Base-by-base conservation (phyloP, 1,140 invertebrate species). In the Aporrectodea caliginosa region DNA sequence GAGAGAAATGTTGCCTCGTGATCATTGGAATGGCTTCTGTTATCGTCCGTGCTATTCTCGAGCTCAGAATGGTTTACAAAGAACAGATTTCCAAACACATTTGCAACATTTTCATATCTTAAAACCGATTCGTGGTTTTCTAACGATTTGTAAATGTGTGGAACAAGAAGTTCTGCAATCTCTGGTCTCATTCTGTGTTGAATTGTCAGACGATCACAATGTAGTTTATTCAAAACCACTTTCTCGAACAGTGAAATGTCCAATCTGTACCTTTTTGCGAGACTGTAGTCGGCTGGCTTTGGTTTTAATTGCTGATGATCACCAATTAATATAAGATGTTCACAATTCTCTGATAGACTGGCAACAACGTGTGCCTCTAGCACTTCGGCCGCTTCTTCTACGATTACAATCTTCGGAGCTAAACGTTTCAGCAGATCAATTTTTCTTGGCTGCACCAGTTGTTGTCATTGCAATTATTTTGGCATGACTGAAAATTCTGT, bases 241-340 rank as follows among this genome's bases (percentile, higher is more conserved):
- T 93, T 90, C 85, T 94, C 93, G 85, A 93, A 93, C 34, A 94
- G 86, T 1, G 93, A 94, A 43, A 93, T 90, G 74, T 93, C 91
- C 29, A 93, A 85, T 71, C 92, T 88, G 83, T 89, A 91, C 72
- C 91, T 83, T 79, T 86, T 90, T 32, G 90, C 91, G 70, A 93
- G 84, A 69, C 87, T 84, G 84, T 91, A 91, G 74, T 90, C 90
- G 6, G 92, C 90, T 1, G 91, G 91, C 29, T 88, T 90, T 0
- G 93, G 93, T 79, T 92, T 90, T 58, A 94, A 84, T 85, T 94
- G 93, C 83, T 92, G 90, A 87, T 94, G 93, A 68, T 83, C 82
- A 34, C 82, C 82, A 79, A 83, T 83, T 43, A 83, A 35, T 31
- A 83, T 76, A 27, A 83, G 73, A 35, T 82, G 82, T 70, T 83